Evolutionary conservation across 2,113 vertebrate species (phyloP).

Genomic region (Heterotilapia buettikoferi): DNA sequence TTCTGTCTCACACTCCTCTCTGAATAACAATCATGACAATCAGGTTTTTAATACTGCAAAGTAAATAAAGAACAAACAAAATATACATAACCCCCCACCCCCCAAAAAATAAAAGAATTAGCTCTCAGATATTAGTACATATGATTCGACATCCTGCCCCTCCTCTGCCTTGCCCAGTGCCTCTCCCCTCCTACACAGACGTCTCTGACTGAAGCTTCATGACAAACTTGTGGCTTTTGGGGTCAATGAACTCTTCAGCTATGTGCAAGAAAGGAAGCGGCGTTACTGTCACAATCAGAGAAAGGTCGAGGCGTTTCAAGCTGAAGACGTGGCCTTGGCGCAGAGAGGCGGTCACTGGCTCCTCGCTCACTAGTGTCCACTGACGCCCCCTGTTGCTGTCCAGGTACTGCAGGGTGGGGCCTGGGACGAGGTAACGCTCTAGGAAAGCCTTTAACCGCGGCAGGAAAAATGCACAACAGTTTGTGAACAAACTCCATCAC

Average conservation of each 20-base stretch:
- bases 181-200: constrained; percentile 71
- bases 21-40: neutral
- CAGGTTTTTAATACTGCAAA: neutral
- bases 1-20: fast-evolving
- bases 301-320: constrained; percentile 84
- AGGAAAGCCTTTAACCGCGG: constrained; percentile 76
- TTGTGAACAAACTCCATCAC: fast-evolving
- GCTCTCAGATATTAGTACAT: neutral
- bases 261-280: constrained; percentile 85
- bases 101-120: too few species aligned
- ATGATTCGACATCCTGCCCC: fast-evolving
- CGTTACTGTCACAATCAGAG: constrained; percentile 84
- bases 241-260: constrained; percentile 89
- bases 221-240: constrained; percentile 94
- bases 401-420: constrained; percentile 91
- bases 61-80: neutral
- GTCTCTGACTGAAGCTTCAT: constrained; percentile 96
- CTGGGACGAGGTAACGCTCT: constrained; percentile 82
- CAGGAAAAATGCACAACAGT: fast-evolving
- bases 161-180: fast-evolving
- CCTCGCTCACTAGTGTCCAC: constrained; percentile 92
- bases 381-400: constrained; percentile 84
- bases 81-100: fast-evolving
- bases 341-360: constrained; percentile 83
- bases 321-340: constrained; percentile 84